These are phyloP conservation scores for Ondatra zibethicus DNA, from an alignment of 2,113 vertebrate genomes.

Conservation along the genomic window DNA sequence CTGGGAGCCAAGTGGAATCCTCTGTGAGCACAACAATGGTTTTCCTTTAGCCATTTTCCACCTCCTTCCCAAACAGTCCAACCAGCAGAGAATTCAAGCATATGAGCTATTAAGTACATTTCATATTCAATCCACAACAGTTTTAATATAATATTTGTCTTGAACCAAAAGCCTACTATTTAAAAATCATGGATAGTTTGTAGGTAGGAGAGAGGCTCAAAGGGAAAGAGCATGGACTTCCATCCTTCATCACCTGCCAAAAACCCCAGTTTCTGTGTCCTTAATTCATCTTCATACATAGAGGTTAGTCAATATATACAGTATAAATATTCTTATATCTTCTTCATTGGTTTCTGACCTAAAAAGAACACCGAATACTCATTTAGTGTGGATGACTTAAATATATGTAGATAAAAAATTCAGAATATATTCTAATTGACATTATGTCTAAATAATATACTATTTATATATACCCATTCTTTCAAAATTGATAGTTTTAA, in stretches of 20 bases:
- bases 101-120: not conserved
- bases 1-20: not conserved
- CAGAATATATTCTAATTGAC: not conserved
- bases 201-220: not conserved
- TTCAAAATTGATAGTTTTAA: not conserved
- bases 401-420: not conserved
- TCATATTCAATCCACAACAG: not conserved
- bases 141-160: not conserved
- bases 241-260: not conserved
- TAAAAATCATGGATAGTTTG: not conserved
- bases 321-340: slow-evolving; percentile 8
- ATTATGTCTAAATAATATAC: not conserved
- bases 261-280: not conserved
- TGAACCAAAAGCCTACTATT: not conserved
- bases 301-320: not conserved
- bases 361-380: not conserved
- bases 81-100: not conserved
- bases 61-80: not conserved
- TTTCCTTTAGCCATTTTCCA: not conserved
- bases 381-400: not conserved
- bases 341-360: not conserved
- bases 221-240: not conserved
- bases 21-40: not conserved
- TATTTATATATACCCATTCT: not conserved
- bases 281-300: not conserved